Evolutionary conservation across 2,888 invertebrate genomes (phyloP).

Genomic region (Sesia apiformis): DNA sequence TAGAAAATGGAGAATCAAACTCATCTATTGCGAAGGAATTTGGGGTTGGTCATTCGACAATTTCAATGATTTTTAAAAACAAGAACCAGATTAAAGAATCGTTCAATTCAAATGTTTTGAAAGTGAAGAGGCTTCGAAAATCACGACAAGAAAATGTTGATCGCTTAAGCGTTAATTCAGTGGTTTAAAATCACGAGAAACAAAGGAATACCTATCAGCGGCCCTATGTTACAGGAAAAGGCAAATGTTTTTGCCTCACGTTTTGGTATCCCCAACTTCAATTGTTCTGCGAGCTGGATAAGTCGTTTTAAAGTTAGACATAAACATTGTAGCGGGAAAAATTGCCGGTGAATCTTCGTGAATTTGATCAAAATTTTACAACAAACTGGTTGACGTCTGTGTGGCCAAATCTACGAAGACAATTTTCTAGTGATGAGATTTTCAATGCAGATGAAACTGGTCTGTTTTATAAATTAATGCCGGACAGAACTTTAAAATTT

Average conservation of each 20-base stretch:
- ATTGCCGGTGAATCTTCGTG: slow-evolving; percentile 13
- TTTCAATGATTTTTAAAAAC: slow-evolving; percentile 6
- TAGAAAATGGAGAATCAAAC: too few relatives aligned
- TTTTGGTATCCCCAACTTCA: slow-evolving; percentile 10
- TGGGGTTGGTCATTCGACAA: slow-evolving; percentile 10
- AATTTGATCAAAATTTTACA: slow-evolving; percentile 9
- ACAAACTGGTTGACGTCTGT: too few relatives aligned
- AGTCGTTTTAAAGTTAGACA: slow-evolving; percentile 14
- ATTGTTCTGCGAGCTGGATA: slow-evolving; percentile 14
- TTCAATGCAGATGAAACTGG: slow-evolving; percentile 1
- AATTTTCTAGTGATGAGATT: neutral
- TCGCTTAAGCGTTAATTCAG: slow-evolving; percentile 4
- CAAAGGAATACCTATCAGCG: slow-evolving; percentile 11
- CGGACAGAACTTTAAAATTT: slow-evolving; percentile 14
- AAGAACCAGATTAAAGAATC: slow-evolving; percentile 11
- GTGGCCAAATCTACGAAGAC: too few relatives aligned
- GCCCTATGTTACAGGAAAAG: slow-evolving; percentile 15
- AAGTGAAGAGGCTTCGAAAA: slow-evolving; percentile 14
- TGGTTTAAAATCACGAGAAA: slow-evolving; percentile 13
- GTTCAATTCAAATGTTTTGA: slow-evolving; percentile 14
- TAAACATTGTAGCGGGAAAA: slow-evolving; percentile 13
- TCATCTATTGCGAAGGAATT: too few relatives aligned
- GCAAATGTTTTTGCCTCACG: slow-evolving; percentile 14
- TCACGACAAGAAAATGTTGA: slow-evolving; percentile 10
- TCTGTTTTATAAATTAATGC: slow-evolving; percentile 13